phyloP scores from a whole-genome alignment of 2,888 invertebrate species.

The Ypsolopha scabrella region DNA sequence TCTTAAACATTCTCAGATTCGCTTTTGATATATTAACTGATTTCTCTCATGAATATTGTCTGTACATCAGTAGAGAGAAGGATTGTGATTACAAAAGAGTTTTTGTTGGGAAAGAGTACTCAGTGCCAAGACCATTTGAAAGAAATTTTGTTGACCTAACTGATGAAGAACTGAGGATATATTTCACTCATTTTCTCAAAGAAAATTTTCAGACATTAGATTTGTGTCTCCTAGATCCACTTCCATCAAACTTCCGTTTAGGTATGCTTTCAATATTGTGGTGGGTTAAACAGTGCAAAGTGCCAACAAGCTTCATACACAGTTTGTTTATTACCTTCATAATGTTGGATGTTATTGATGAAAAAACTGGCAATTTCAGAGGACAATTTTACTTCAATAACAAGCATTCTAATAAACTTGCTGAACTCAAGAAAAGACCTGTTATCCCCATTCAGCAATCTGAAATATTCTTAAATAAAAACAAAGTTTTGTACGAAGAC shows the following conservation, averaged over 20 bases:
- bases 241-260: constrained; percentile 72
- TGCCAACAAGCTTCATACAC: constrained; percentile 61
- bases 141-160: constrained; percentile 29
- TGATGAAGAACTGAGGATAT: constrained; percentile 29
- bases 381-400: constrained; percentile 55
- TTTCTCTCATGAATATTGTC: constrained; percentile 36
- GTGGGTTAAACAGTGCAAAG: constrained; percentile 64
- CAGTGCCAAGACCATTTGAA: constrained; percentile 27
- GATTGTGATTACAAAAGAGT: constrained; percentile 34
- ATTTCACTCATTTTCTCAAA: constrained; percentile 61
- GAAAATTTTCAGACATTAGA: constrained; percentile 42
- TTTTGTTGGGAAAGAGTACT: constrained; percentile 27
- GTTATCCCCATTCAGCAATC: constrained; percentile 16
- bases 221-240: constrained; percentile 33
- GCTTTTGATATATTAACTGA: constrained; percentile 65
- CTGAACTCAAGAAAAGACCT: constrained; percentile 29
- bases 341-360: constrained; percentile 69
- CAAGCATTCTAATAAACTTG: constrained; percentile 46
- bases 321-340: constrained; percentile 70
- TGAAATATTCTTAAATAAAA: constrained; percentile 49
- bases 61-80: constrained; percentile 47
- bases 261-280: constrained; percentile 70
- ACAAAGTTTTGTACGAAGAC: constrained; percentile 67
- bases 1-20: constrained; percentile 72
- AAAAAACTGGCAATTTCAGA: constrained; percentile 66